A percentile compares a stretch with the other conserved stretches of the same genome.
Evolutionary conservation across 2,888 invertebrate genomes (phyloP).

Genomic region (Diadromus collaris): DNA sequence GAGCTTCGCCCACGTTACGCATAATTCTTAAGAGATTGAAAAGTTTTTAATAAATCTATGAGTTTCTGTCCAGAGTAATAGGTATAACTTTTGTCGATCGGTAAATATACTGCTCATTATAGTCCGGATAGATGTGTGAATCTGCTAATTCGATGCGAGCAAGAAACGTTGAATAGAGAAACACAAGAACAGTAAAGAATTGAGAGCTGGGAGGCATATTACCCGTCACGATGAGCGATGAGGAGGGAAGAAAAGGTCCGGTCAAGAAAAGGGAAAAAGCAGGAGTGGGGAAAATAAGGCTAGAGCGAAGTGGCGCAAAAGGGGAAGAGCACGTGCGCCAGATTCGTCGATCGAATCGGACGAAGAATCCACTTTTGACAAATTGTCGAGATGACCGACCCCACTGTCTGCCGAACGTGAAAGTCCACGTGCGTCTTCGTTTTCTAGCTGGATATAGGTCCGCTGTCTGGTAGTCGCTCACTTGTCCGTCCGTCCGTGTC

Average conservation of each 20-base stretch:
- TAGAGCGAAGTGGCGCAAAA: slow-evolving; percentile 1
- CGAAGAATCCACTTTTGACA: slow-evolving; percentile 54
- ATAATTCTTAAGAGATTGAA: background rate
- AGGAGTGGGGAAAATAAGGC: slow-evolving; percentile 20
- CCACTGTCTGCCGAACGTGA: slow-evolving; percentile 37
- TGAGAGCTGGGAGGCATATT: slow-evolving; percentile 7
- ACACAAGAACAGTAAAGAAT: slow-evolving; percentile 1
- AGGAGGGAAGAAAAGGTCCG: background rate
- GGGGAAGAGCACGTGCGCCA: slow-evolving; percentile 45
- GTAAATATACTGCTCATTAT: background rate
- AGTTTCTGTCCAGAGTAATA: background rate
- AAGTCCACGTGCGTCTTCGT: slow-evolving; percentile 39
- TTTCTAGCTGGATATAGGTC: slow-evolving; percentile 27
- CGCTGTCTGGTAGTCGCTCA: slow-evolving; percentile 22
- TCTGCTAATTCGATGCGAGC: background rate
- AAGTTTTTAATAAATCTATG: background rate
- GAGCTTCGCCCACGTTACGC: background rate
- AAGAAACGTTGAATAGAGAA: slow-evolving; percentile 12
- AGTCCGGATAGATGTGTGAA: slow-evolving; percentile 1
- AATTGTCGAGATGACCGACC: slow-evolving; percentile 52
- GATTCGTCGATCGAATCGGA: slow-evolving; percentile 54
- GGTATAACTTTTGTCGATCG: background rate
- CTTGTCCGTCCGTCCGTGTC: slow-evolving; percentile 42
- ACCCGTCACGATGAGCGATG: slow-evolving; percentile 1
- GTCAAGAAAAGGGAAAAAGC: slow-evolving; percentile 12